Evolutionary conservation across 2,797 vertebrate genomes (phyloP).

Genomic region (Antennarius maculatus): DNA sequence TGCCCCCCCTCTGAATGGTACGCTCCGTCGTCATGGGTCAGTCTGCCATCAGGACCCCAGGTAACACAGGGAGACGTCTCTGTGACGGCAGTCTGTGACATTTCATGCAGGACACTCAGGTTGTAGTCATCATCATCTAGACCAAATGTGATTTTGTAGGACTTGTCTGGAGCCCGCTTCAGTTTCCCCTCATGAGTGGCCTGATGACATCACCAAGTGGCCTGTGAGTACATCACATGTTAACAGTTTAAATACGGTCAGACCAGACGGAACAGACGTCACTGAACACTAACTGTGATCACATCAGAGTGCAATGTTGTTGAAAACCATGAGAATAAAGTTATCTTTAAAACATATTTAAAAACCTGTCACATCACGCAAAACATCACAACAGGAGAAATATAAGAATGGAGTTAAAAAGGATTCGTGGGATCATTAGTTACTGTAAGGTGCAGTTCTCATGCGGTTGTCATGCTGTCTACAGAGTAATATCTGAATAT

Average conservation of each 20-base stretch:
- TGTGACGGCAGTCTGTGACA: not conserved
- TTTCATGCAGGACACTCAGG: not conserved
- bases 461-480: too few species aligned
- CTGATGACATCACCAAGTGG: constrained; percentile 98
- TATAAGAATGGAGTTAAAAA: too few species aligned
- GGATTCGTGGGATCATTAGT: too few species aligned
- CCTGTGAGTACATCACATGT: constrained; percentile 84
- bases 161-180: constrained; percentile 96
- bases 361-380: too few species aligned
- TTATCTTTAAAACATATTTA: too few species aligned
- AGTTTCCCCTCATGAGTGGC: constrained; percentile 93
- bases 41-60: constrained; percentile 98
- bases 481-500: too few species aligned
- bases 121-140: not conserved
- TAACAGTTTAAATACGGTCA: not conserved
- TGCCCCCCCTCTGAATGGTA: constrained; percentile 80
- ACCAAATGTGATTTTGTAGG: constrained; percentile 68
- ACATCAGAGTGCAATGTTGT: too few species aligned
- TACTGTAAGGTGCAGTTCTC: too few species aligned
- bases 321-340: too few species aligned
- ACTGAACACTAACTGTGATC: too few species aligned
- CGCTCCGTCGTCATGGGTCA: constrained; percentile 86
- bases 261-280: too few species aligned
- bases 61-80: constrained; percentile 69
- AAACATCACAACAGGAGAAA: too few species aligned